Percentiles rank a stretch among this genome's conserved stretches.
phyloP scores from a whole-genome alignment of 2,888 invertebrate genomes.

The Apamea epomidion region DNA sequence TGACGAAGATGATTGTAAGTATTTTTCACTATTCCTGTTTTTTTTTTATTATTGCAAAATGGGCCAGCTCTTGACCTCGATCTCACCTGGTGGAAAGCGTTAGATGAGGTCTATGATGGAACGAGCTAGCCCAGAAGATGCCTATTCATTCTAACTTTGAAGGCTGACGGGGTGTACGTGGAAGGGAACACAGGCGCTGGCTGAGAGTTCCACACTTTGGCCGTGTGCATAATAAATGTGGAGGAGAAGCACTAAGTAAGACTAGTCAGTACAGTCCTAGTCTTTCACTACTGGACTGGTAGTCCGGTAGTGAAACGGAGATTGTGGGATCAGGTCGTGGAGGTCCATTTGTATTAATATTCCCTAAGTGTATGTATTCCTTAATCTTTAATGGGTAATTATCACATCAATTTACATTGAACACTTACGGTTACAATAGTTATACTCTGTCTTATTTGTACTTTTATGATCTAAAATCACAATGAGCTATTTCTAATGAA shows the following conservation, averaged over 20 bases:
- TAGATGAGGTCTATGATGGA: too few species aligned
- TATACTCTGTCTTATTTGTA: not conserved
- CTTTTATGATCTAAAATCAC: too few species aligned
- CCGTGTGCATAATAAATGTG: not conserved
- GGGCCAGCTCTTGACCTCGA: not conserved
- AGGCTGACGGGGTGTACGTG: not conserved
- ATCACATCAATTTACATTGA: not conserved
- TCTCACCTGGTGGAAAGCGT: not conserved
- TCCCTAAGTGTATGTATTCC: too few species aligned
- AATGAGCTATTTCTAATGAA: too few species aligned
- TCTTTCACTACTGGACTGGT: too few species aligned
- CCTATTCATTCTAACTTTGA: not conserved
- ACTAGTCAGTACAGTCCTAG: not conserved
- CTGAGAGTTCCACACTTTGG: not conserved
- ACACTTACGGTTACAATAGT: not conserved
- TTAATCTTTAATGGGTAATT: too few species aligned
- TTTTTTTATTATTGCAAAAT: not conserved
- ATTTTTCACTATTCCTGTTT: not conserved
- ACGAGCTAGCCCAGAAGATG: not conserved
- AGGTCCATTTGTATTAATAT: not conserved
- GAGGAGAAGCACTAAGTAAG: too few species aligned
- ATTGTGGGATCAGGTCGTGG: not conserved
- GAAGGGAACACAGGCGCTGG: not conserved
- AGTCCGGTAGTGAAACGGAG: not conserved
- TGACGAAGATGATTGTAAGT: slow-evolving; percentile 77